These are phyloP conservation scores for Heteromormyrus szaboi DNA, from an alignment of 2,797 vertebrate genomes.

Conservation along the genomic window DNA sequence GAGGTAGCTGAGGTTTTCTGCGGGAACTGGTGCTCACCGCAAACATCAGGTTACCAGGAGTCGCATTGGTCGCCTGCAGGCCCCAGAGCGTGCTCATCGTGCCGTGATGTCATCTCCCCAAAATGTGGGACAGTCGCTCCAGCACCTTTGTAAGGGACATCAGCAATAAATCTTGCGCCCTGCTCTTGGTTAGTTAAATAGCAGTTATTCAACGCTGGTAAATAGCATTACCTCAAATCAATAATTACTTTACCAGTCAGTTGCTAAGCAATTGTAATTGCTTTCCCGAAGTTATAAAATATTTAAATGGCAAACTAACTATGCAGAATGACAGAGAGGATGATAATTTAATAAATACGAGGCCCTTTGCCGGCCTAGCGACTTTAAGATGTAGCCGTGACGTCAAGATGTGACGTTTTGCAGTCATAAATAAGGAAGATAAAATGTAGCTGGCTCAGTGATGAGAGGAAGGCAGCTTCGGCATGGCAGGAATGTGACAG, in stretches of 20 bases:
- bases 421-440: background rate
- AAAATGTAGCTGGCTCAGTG: background rate
- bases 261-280: background rate
- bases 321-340: background rate
- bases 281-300: background rate
- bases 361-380: background rate
- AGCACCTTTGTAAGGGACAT: background rate
- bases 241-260: background rate
- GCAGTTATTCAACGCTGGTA: background rate
- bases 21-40: background rate
- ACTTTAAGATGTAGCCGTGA: background rate
- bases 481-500: background rate
- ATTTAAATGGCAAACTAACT: background rate
- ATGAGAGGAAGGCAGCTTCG: background rate
- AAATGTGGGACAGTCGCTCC: background rate
- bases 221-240: background rate
- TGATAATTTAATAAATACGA: background rate
- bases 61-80: background rate
- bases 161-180: background rate
- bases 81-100: background rate
- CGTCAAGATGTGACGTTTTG: background rate
- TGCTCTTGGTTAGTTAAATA: background rate
- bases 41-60: constrained; percentile 5
- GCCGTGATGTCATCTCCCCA: background rate
- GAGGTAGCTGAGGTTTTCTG: background rate